Conservation (phyloP, 1,140 invertebrate species). For the Wasmannia auropunctata region DNA sequence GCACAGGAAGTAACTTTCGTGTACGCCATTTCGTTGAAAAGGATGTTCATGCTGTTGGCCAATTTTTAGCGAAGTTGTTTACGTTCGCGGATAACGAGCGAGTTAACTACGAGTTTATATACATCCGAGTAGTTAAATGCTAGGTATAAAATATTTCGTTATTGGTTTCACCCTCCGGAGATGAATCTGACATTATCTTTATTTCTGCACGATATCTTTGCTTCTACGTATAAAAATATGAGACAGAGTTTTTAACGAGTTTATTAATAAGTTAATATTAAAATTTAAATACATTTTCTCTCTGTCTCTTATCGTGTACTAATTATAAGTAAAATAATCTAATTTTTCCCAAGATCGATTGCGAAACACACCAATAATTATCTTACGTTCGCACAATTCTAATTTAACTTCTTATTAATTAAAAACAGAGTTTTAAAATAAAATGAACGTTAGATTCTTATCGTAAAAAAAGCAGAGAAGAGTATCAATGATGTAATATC, state of each 20-base stretch:
- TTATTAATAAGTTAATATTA: neutral
- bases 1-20: neutral
- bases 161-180: neutral
- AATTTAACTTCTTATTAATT: neutral
- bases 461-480: too few species aligned
- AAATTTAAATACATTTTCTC: neutral
- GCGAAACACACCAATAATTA: neutral
- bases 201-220: neutral
- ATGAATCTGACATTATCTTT: neutral
- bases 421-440: too few species aligned
- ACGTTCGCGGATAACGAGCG: neutral
- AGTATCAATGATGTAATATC: neutral
- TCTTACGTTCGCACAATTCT: neutral
- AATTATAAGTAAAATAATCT: too few species aligned
- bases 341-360: neutral
- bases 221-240: neutral
- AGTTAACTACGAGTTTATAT: neutral
- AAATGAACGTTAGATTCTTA: too few species aligned
- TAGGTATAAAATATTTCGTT: neutral
- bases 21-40: conserved; percentile 4
- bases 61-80: conserved; percentile 6
- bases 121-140: neutral
- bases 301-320: too few species aligned
- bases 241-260: neutral
- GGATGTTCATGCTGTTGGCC: neutral